These are phyloP conservation scores for Nannoperca obscura DNA, from an alignment of 2,797 vertebrate species.

Conservation along the genomic window DNA sequence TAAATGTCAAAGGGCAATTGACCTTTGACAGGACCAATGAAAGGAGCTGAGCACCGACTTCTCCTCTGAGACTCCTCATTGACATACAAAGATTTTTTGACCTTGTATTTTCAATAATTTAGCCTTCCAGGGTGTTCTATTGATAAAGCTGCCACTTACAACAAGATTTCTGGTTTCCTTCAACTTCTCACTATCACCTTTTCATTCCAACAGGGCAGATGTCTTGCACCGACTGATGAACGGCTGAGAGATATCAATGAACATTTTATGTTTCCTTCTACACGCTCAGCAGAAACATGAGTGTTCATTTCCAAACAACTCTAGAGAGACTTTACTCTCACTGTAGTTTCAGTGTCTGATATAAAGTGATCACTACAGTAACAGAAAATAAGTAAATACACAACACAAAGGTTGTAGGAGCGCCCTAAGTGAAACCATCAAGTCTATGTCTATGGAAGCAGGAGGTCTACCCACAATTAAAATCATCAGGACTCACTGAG, in stretches of 20 bases:
- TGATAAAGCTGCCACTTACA: constrained; percentile 27
- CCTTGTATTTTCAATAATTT: constrained; percentile 26
- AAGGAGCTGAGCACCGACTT: neutral
- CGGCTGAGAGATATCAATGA: neutral
- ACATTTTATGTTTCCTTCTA: neutral
- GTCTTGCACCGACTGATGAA: neutral
- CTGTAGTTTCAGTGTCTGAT: neutral
- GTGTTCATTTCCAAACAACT: neutral
- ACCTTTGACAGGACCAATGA: constrained; percentile 19
- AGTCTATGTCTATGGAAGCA: too few relatives aligned
- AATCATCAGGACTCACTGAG: too few relatives aligned
- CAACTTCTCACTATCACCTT: neutral
- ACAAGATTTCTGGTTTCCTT: constrained; percentile 20
- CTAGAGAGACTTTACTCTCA: neutral
- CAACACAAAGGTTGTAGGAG: neutral
- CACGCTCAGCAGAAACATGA: neutral
- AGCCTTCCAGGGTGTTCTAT: neutral
- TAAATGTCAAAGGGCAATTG: constrained; percentile 11
- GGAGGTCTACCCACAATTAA: too few relatives aligned
- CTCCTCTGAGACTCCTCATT: constrained; percentile 2
- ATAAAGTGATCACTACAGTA: neutral
- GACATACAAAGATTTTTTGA: constrained; percentile 27
- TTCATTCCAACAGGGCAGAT: neutral
- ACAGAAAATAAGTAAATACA: neutral
- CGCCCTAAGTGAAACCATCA: neutral